These are phyloP conservation scores for Andrena marginata DNA, from an alignment of 2,888 invertebrate genomes.

Conservation along the genomic window DNA sequence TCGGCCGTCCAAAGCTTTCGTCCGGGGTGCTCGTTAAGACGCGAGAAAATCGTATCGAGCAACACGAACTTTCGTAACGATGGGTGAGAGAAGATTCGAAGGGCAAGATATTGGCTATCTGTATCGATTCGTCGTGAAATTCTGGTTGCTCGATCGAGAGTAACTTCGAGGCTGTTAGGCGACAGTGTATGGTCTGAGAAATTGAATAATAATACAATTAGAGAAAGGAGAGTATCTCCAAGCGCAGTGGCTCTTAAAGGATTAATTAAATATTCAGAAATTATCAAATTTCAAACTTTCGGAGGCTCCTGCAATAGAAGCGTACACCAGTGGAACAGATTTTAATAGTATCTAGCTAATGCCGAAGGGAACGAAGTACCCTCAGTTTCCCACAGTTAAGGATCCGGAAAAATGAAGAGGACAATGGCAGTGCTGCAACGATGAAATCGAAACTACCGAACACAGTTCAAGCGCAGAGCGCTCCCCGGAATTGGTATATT, in stretches of 20 bases:
- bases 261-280: not conserved
- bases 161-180: no score
- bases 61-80: conserved; percentile 17
- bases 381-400: not conserved
- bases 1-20: conserved; percentile 12
- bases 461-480: not conserved
- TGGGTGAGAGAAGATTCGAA: not conserved
- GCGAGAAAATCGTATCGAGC: conserved; percentile 29
- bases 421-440: not conserved
- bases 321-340: not conserved
- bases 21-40: conserved; percentile 43
- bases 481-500: conserved; percentile 24
- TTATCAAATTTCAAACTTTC: not conserved
- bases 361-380: not conserved
- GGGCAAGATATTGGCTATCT: not conserved
- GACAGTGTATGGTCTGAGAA: no score
- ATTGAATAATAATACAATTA: no score
- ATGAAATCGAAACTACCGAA: conserved; percentile 19
- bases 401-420: not conserved
- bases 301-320: not conserved
- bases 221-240: no score
- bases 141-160: no score
- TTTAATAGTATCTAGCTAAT: not conserved
- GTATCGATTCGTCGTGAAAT: no score
- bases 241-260: no score